A percentile compares a stretch with the other conserved stretches of the same genome.
Conservation (phyloP, 2,113 vertebrate genomes). For the Chinchilla lanigera region DNA sequence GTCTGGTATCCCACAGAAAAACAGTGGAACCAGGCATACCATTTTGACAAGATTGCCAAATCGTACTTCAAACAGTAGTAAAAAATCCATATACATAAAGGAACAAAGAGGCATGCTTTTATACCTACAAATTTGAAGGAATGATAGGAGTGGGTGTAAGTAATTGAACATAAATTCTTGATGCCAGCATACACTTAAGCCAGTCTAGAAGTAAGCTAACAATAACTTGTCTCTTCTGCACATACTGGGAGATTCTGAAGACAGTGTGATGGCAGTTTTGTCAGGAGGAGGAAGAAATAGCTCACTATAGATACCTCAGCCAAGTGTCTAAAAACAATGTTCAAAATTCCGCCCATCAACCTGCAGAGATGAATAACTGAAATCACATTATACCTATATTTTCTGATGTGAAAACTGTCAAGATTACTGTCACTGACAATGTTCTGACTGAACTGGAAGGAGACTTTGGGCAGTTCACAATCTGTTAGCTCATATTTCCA, state of each 20-base stretch:
- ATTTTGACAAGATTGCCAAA: slow-evolving; percentile 56
- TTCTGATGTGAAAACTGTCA: slow-evolving; percentile 78
- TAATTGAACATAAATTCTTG: slow-evolving; percentile 65
- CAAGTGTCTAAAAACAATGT: slow-evolving; percentile 35
- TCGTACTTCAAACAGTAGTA: slow-evolving; percentile 24
- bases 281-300: slow-evolving; percentile 55
- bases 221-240: slow-evolving; percentile 54
- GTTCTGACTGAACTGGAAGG: slow-evolving; percentile 78
- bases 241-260: slow-evolving; percentile 63
- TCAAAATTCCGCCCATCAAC: slow-evolving; percentile 68
- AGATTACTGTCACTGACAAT: slow-evolving; percentile 78
- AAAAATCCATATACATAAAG: background rate
- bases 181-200: slow-evolving; percentile 3
- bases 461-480: slow-evolving; percentile 79
- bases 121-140: slow-evolving; percentile 12
- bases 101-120: slow-evolving; percentile 11
- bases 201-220: slow-evolving; percentile 37
- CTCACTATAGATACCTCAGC: slow-evolving; percentile 38
- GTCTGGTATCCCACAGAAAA: background rate
- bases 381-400: slow-evolving; percentile 80
- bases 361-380: slow-evolving; percentile 74
- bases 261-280: slow-evolving; percentile 64
- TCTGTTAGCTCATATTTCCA: slow-evolving; percentile 76
- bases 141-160: slow-evolving; percentile 17
- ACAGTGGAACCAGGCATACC: background rate